Base-by-base conservation (phyloP, 2,113 vertebrate species). In the Caloenas nicobarica region DNA sequence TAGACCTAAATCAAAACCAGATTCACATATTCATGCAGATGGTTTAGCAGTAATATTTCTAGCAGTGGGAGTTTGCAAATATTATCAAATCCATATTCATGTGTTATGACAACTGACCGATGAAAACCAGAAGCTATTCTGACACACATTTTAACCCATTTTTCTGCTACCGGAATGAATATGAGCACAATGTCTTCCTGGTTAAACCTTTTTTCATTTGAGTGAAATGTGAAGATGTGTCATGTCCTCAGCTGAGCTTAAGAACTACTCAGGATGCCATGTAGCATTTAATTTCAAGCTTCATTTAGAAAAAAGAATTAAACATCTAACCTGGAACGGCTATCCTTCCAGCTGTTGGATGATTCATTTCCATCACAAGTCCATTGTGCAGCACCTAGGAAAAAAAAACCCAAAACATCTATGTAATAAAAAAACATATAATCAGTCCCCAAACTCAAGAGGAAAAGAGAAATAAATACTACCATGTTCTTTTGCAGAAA, bases 331-430 rank as follows among this genome's bases (percentile, higher is more conserved):
- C 99, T 97, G 99, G 98, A 57, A 99, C 98, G 86, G 97, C 76
- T 93, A 99, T 98, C 77, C 80, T 98, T 92, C 99, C 99, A 84
- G 98, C 98, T 50, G 98, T 98, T 2, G 99, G 99, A 97, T 99
- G 99, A 68, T 98, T 95, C 98, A 99, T 99, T 96, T 99, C 98
- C 98, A 99, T 98, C 46, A 99, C 88, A 29, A 99, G 98, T 13
- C 96, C 97, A 97, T 99, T 99, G 97, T 99, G 98, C 74, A 98
- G 96, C 86, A 99, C 99, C 99, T 99, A 97, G 53, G 76, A 96
- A 96, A 90, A 86, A 96, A 91, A 90, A 44, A 64, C 61, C 4
- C 15, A 26, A 79, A 87, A 58, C 26, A 57, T 16, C 19, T n/a
- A 72, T 17, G 25, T 28, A 70, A 57, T 57, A 23, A 84, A 68